Percentiles rank a stretch among this genome's conserved stretches.
Evolutionary conservation across 2,113 vertebrate species (phyloP).

Genomic region (Zootoca vivipara): DNA sequence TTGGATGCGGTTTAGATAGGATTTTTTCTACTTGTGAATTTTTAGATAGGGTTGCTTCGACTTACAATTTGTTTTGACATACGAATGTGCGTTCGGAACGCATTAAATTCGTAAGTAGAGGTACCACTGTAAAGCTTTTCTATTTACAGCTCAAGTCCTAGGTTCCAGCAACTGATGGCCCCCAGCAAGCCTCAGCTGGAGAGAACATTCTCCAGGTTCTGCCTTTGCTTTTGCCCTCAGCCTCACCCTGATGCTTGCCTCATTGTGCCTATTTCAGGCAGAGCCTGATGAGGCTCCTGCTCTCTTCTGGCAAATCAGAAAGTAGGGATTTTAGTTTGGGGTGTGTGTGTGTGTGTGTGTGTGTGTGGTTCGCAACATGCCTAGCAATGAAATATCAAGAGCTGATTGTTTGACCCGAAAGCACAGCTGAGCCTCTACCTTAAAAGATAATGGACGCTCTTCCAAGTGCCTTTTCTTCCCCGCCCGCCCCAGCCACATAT

Average conservation of each 20-base stretch:
- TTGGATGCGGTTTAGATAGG: no score
- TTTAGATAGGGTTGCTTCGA: no score
- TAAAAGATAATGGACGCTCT: background rate
- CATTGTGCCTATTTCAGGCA: background rate
- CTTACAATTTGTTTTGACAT: no score
- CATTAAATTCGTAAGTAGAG: no score
- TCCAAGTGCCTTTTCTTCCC: background rate
- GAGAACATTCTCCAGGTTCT: background rate
- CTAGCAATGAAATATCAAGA: background rate
- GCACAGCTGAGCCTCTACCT: background rate
- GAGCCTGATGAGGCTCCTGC: background rate
- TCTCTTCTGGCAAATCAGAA: background rate
- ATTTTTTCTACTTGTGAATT: no score
- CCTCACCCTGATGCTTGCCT: background rate
- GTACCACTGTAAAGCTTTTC: background rate
- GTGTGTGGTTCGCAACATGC: background rate
- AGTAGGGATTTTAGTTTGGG: background rate
- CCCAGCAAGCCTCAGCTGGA: background rate
- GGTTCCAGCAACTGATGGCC: background rate
- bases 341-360: background rate
- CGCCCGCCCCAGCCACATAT: background rate
- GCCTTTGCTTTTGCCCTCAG: background rate
- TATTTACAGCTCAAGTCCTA: no score
- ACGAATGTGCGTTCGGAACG: no score
- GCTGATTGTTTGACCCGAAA: background rate